Conservation (phyloP, 2,797 vertebrate genomes). For the Acomys russatus region DNA sequence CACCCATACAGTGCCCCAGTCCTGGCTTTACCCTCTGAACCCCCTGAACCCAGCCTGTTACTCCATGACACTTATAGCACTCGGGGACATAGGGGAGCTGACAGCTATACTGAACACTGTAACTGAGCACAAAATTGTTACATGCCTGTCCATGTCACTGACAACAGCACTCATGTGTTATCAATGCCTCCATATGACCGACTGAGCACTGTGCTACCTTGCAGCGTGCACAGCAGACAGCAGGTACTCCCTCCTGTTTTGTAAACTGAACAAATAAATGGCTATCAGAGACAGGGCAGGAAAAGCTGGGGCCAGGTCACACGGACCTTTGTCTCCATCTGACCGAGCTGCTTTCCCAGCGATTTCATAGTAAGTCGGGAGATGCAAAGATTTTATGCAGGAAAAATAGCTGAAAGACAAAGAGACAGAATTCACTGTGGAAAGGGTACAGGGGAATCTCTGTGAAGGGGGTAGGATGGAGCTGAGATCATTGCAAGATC, state of each 20-base stretch:
- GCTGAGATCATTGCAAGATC: not conserved
- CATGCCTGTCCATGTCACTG: not conserved
- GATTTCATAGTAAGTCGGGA: not conserved
- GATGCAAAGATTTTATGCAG: not conserved
- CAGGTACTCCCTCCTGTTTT: not conserved
- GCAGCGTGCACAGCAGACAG: not conserved
- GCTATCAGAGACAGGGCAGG: not conserved
- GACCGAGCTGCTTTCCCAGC: not conserved
- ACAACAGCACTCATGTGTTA: not conserved
- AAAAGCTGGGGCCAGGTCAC: not conserved
- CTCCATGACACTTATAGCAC: not conserved
- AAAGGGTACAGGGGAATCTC: not conserved
- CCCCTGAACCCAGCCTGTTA: not conserved
- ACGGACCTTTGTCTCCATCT: not conserved
- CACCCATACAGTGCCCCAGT: not conserved
- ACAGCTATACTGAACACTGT: not conserved
- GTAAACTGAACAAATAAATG: constrained; percentile 30
- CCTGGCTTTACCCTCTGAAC: not conserved
- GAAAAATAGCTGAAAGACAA: not conserved
- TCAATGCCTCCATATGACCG: not conserved
- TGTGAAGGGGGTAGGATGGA: not conserved
- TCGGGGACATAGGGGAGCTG: not conserved
- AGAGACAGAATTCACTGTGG: not conserved
- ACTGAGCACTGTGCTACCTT: not conserved
- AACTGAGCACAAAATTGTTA: not conserved